Evolutionary conservation across 2,888 invertebrate species (phyloP).

Genomic region (Nomada goodeniana): DNA sequence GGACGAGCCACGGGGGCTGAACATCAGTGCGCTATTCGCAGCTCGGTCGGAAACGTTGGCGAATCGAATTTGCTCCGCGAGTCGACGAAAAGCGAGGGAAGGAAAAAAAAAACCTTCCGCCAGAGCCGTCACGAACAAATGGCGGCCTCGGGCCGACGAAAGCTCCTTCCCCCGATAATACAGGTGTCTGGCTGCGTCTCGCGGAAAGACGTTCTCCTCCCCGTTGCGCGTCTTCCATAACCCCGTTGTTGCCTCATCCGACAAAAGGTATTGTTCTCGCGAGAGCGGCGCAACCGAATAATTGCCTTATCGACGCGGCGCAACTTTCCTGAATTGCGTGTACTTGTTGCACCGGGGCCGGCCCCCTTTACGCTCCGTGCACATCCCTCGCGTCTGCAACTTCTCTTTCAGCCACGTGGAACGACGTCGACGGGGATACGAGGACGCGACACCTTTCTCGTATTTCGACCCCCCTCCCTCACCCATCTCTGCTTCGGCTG

Average conservation of each 20-base stretch:
- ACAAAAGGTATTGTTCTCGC: constrained; percentile 71
- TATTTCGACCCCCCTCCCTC: constrained; percentile 56
- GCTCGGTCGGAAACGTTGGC: not conserved
- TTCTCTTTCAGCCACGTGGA: constrained; percentile 60
- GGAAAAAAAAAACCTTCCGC: too few relatives aligned
- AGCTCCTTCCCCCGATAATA: constrained; percentile 23
- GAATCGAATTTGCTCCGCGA: not conserved
- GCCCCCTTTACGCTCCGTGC: constrained; percentile 53
- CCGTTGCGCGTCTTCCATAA: constrained; percentile 55
- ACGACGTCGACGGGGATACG: constrained; percentile 46
- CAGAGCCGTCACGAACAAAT: constrained; percentile 12
- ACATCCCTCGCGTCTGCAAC: constrained; percentile 38
- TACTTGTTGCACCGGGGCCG: constrained; percentile 68
- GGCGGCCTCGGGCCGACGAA: constrained; percentile 18
- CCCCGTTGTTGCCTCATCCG: constrained; percentile 59
- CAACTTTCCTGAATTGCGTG: constrained; percentile 73
- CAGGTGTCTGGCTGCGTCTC: constrained; percentile 39
- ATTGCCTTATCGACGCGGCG: constrained; percentile 71
- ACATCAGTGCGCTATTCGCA: not conserved
- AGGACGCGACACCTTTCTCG: constrained; percentile 64
- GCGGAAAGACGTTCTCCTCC: constrained; percentile 53
- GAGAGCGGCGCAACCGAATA: constrained; percentile 67
- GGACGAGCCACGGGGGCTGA: too few relatives aligned
- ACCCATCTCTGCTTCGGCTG: not conserved
- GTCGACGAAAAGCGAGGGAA: too few relatives aligned